Evolutionary conservation across 1,140 invertebrate species (phyloP), one percentile per base, ranked within the genome.

Genomic region (Acyrthosiphon pisum): DNA sequence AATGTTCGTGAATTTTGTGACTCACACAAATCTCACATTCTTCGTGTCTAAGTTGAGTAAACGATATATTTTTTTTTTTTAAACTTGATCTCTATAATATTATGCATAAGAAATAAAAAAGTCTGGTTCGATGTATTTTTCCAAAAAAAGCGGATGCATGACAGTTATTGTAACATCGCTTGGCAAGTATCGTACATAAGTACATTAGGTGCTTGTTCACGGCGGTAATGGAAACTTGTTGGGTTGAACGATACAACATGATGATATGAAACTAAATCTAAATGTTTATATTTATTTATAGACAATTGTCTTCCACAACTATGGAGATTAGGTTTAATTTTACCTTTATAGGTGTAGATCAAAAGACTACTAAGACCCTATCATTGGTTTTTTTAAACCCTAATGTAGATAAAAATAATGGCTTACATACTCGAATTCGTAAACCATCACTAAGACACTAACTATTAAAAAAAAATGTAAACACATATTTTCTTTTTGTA

Each of bases 161-260:
- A 46, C 48, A 86, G 84, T 86, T 46, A 46, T 86, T 26, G 84
- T 86, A n/a, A 86, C 44, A 86, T 86, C 23, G 30, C 83, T 84
- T 3, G 83, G 83, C 30, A 84, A 84, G 23, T 46, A 84, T 8
- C 41, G n/a, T n/a, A n/a, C n/a, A n/a, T n/a, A n/a, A n/a, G 41
- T 35, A 84, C 26, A 41, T 84, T 84, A 9, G 83, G 83, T 41
- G 22, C 23, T 41, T 88, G 46, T 88, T 88, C 48, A 50, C 86
- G 30, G 26, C 3, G 48, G 20, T 88, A 88, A 50, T 35, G 46
- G 6, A 20, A n/a, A n/a, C n/a, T n/a, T n/a, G n/a, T n/a, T n/a
- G n/a, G n/a, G n/a, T n/a, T n/a, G n/a, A 88, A 50, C 37, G 86
- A 88, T 50, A 50, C 86, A n/a, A 50, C 53, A 37, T 50, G 48